Evolutionary conservation across 2,113 vertebrate genomes (phyloP).

Genomic region (Edolisoma coerulescens): DNA sequence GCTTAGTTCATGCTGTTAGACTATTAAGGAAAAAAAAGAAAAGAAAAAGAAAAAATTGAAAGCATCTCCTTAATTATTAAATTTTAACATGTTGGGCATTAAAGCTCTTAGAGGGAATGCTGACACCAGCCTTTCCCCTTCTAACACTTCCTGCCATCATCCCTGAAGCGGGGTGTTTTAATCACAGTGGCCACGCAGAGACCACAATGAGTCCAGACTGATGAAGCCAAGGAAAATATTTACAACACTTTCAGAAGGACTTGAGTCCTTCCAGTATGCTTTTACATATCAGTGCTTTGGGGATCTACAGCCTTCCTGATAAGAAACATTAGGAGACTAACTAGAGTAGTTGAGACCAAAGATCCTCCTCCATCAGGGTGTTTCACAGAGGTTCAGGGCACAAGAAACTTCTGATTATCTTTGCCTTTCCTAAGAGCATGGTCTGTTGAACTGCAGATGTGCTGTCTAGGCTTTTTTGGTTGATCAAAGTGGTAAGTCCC

Average conservation of each 20-base stretch:
- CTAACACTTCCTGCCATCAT: neutral
- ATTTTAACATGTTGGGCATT: neutral
- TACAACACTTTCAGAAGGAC: neutral
- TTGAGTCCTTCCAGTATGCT: neutral
- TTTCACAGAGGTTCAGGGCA: neutral
- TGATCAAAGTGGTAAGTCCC: neutral
- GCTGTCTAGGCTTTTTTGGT: neutral
- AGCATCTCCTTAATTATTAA: slow-evolving; percentile 58
- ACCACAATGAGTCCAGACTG: neutral
- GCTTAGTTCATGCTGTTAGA: slow-evolving; percentile 62
- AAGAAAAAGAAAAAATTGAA: neutral
- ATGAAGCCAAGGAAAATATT: neutral
- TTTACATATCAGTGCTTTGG: neutral
- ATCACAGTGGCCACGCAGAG: neutral
- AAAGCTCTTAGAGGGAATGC: neutral
- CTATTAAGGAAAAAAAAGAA: slow-evolving; percentile 7
- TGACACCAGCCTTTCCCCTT: neutral
- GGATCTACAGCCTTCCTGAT: neutral
- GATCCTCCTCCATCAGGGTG: neutral
- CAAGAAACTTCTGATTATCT: neutral
- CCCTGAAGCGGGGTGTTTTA: neutral
- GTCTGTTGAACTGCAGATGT: neutral
- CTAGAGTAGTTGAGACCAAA: neutral
- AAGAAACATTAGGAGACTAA: neutral
- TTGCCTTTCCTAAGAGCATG: neutral